Evolutionary conservation across 2,888 invertebrate genomes (phyloP).

Genomic region (Altica lythri): DNA sequence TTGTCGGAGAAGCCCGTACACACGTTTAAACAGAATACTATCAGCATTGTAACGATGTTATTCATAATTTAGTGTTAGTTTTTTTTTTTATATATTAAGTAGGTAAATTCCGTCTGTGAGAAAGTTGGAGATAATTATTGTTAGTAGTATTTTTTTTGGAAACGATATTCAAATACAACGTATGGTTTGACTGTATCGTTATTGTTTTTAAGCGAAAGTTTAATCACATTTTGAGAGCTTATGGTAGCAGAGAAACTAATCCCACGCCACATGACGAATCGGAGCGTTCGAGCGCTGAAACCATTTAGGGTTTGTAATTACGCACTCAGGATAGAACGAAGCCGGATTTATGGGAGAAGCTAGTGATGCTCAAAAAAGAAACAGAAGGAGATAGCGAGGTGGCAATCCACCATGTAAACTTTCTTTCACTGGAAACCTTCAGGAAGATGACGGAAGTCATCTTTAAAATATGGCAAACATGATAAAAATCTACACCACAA

Average conservation of each 20-base stretch:
- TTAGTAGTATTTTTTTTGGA: too few species aligned
- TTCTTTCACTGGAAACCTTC: neutral
- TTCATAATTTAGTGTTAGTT: too few species aligned
- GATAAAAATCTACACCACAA: slow-evolving; percentile 5
- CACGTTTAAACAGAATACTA: too few species aligned
- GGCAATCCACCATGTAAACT: neutral
- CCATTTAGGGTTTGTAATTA: slow-evolving; percentile 12
- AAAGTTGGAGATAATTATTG: too few species aligned
- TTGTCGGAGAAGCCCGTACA: too few species aligned
- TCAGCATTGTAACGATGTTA: too few species aligned
- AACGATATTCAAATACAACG: too few species aligned
- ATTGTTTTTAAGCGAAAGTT: slow-evolving; percentile 8
- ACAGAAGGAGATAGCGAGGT: neutral
- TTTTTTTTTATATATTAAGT: too few species aligned
- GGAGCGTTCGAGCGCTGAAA: neutral
- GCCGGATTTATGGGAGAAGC: slow-evolving; percentile 7
- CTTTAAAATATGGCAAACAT: neutral
- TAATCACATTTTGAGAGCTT: slow-evolving; percentile 9
- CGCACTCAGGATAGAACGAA: neutral
- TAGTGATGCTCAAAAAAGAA: slow-evolving; percentile 4
- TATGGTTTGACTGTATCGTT: too few species aligned
- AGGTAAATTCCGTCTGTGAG: too few species aligned
- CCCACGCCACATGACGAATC: too few species aligned
- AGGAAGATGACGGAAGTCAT: slow-evolving; percentile 9
- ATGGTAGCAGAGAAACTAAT: slow-evolving; percentile 16